Conservation (phyloP, 1,140 invertebrate species). For the Nasonia giraulti region DNA sequence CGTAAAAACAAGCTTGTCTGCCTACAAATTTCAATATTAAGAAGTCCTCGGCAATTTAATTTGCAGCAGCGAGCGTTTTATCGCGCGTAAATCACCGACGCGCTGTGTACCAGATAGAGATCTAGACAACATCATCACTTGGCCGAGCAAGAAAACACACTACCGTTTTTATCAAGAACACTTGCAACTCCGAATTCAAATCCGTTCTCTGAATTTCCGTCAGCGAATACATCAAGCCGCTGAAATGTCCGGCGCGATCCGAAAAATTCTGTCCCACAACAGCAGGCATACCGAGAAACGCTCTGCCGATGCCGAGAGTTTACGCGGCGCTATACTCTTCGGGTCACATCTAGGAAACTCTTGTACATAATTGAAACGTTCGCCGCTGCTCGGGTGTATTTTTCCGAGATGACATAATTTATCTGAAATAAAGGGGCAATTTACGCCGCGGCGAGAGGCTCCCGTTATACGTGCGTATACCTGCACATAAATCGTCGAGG, state of each 20-base stretch:
- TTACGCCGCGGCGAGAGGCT: not conserved
- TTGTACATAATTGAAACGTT: slow-evolving; percentile 22
- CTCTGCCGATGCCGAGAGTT: not conserved
- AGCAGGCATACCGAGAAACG: not conserved
- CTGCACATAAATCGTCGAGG: not conserved
- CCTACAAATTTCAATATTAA: too few species aligned
- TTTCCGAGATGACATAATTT: slow-evolving; percentile 11
- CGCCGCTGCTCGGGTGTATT: not conserved
- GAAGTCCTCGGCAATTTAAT: not conserved
- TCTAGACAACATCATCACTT: not conserved
- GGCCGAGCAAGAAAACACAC: not conserved
- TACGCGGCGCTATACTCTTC: not conserved
- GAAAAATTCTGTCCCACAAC: not conserved
- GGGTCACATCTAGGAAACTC: not conserved
- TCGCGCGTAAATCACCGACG: not conserved
- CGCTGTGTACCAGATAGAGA: not conserved
- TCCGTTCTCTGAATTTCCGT: not conserved
- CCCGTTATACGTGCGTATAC: not conserved
- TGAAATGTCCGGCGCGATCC: not conserved
- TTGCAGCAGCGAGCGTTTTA: not conserved
- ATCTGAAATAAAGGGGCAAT: slow-evolving; percentile 16
- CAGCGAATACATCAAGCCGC: not conserved
- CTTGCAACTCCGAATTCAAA: not conserved
- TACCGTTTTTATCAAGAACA: not conserved
- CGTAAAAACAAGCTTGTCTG: too few species aligned